Percentiles rank a stretch among this genome's conserved stretches.
These are phyloP conservation scores for Sciurus carolinensis DNA, from an alignment of 2,797 vertebrate genomes.

Conservation along the genomic window DNA sequence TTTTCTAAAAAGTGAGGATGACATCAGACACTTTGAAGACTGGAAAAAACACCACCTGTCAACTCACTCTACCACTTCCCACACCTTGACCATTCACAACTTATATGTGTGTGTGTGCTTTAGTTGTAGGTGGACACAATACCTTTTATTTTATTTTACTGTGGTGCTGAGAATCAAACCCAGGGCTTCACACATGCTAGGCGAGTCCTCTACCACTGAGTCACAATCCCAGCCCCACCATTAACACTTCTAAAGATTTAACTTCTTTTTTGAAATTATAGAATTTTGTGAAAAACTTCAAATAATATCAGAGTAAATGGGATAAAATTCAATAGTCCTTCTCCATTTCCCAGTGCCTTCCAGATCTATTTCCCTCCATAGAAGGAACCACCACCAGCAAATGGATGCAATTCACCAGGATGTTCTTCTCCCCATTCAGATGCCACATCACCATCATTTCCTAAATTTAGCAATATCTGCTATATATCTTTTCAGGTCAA, in stretches of 20 bases:
- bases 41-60: background rate
- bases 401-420: rapidly evolving
- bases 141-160: too few relatives aligned
- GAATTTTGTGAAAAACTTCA: background rate
- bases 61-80: background rate
- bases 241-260: too few relatives aligned
- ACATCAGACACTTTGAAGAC: background rate
- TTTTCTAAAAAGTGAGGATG: background rate
- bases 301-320: background rate
- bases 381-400: too few relatives aligned
- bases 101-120: background rate
- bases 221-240: too few relatives aligned
- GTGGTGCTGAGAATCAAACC: too few relatives aligned
- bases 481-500: background rate
- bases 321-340: background rate
- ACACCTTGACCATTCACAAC: background rate
- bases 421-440: background rate
- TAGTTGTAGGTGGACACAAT: too few relatives aligned
- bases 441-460: background rate
- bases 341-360: background rate
- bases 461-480: background rate
- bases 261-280: background rate
- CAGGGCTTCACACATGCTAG: too few relatives aligned
- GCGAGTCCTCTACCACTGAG: too few relatives aligned
- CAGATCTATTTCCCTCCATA: background rate